These are phyloP conservation scores for Bombyx mori DNA, from an alignment of 1,140 invertebrate species.

Conservation along the genomic window DNA sequence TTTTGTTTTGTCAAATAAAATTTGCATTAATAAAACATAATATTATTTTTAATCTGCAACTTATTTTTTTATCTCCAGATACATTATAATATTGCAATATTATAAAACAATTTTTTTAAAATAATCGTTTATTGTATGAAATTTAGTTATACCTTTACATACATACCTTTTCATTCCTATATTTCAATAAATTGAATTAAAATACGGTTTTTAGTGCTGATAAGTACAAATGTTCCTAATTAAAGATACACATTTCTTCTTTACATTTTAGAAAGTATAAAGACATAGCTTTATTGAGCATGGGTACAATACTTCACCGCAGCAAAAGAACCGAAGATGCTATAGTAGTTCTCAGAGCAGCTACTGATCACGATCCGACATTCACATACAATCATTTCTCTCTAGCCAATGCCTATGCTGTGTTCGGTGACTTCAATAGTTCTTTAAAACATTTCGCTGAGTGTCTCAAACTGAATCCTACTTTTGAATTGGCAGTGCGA, in stretches of 20 bases:
- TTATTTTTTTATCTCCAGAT: no score
- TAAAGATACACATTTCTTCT: neutral
- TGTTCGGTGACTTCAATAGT: constrained; percentile 76
- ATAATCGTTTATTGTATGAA: constrained; percentile 1
- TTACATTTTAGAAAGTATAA: constrained; percentile 75
- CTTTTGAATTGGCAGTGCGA: constrained; percentile 66
- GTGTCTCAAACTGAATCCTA: constrained; percentile 74
- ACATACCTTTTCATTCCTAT: neutral
- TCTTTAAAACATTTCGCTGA: constrained; percentile 79
- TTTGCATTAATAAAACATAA: no score
- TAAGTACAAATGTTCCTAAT: no score
- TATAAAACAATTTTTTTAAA: neutral
- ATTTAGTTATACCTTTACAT: neutral
- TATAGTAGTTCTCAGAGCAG: constrained; percentile 82
- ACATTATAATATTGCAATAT: no score
- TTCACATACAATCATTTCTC: constrained; percentile 83
- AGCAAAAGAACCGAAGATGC: constrained; percentile 83
- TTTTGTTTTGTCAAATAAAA: no score
- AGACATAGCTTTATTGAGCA: constrained; percentile 84
- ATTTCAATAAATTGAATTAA: neutral
- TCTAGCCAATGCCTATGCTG: constrained; percentile 83
- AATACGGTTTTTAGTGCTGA: neutral
- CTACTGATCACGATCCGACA: constrained; percentile 82
- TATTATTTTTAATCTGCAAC: no score
- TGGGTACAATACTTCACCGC: constrained; percentile 87